phyloP scores from a whole-genome alignment of 2,797 vertebrate species.

The Atherinosoma microstoma region DNA sequence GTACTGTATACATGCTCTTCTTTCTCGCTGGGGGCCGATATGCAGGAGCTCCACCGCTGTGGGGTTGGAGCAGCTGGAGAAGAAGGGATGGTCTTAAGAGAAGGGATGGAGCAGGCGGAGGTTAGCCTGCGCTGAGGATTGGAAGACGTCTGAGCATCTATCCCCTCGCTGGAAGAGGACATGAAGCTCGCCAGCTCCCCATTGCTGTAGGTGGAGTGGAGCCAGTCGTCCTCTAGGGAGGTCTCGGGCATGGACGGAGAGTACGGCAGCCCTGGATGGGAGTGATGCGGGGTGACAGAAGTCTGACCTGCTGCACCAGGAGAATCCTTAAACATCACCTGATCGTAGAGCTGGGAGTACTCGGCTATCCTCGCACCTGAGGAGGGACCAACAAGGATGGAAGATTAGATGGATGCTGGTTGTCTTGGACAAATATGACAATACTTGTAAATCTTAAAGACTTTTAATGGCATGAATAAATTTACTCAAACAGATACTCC shows the following conservation, averaged over 20 bases:
- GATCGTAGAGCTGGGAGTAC: constrained; percentile 97
- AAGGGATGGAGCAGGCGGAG: constrained; percentile 86
- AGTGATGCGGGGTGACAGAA: constrained; percentile 50
- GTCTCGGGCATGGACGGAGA: constrained; percentile 78
- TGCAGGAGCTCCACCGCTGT: constrained; percentile 89
- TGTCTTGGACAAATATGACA: neutral
- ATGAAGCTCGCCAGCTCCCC: constrained; percentile 90
- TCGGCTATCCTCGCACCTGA: constrained; percentile 97
- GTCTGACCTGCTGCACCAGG: constrained; percentile 72
- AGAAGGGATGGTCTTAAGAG: constrained; percentile 82
- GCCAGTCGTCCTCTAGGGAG: constrained; percentile 87
- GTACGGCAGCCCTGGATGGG: constrained; percentile 71
- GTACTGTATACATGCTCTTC: constrained; percentile 90
- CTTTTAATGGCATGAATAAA: neutral
- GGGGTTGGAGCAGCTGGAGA: constrained; percentile 73
- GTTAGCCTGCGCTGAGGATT: constrained; percentile 79
- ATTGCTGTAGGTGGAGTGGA: constrained; percentile 92
- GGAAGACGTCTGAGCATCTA: constrained; percentile 59
- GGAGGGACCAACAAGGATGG: constrained; percentile 21
- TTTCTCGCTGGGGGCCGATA: constrained; percentile 87
- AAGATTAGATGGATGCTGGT: neutral
- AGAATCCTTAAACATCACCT: constrained; percentile 91
- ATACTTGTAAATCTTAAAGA: neutral
- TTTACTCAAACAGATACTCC: neutral
- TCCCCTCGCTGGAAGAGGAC: constrained; percentile 70